Evolutionary conservation across 2,888 invertebrate genomes (phyloP), one percentile per base, ranked within the genome.

Genomic region (Teleogryllus oceanicus): DNA sequence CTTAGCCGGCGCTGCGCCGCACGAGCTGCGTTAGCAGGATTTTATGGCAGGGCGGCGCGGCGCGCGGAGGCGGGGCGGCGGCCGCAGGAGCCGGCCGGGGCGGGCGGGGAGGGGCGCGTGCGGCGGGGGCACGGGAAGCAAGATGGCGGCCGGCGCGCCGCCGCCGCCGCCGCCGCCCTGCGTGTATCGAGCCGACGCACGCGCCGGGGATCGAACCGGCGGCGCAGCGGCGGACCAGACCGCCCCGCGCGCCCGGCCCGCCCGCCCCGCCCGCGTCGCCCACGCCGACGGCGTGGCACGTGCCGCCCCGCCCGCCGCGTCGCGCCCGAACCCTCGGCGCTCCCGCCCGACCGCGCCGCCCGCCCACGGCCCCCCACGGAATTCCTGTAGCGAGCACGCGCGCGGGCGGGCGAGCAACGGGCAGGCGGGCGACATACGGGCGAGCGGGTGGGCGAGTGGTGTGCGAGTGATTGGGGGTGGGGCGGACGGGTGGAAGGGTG

Each of bases 201-300:
- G 62, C 62, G 62, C 62, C 62, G 62, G 62, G 62, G 62, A 62
- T 62, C 62, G 62, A 62, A 62, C 62, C 62, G 62, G 62, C 62
- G 62, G 62, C 62, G 62, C 62, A 62, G 62, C 62, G 62, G n/a
- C 62, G 62, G 62, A 13, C 62, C 62, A 62, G 62, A 62, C 62
- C 62, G 11, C 13, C 62, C n/a, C n/a, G 62, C 16, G 4, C 62
- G 13, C 62, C n/a, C 62, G 37, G 62, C 62, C 13, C 62, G 21
- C 21, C 21, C 21, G 21, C 21, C 51, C 51, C 51, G 62, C 62
- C 62, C 16, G 62, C n/a, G 16, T 13, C 62, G 62, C 62, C 62
- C 62, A 62, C n/a, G 62, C 62, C 62, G 62, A n/a, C 62, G 62
- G 62, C 62, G 13, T 18, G 62, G 62, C 62, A 62, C 62, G 62